phyloP scores from a whole-genome alignment of 2,888 invertebrate genomes.

The Sarcophaga subvicina region DNA sequence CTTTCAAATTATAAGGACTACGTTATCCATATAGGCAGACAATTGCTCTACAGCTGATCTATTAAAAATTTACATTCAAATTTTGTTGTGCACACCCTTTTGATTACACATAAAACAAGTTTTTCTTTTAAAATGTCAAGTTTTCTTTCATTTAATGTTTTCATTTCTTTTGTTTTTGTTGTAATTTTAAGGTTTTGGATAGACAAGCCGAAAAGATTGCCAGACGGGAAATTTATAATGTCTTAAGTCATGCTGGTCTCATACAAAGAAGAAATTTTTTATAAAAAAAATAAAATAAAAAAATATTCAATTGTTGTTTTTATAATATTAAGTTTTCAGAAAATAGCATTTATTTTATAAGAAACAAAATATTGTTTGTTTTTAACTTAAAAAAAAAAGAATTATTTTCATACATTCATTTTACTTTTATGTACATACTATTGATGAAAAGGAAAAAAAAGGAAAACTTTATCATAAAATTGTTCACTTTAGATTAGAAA shows the following conservation, averaged over 20 bases:
- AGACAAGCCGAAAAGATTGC: constrained; percentile 85
- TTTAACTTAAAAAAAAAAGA: constrained; percentile 3
- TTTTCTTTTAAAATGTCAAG: constrained; percentile 4
- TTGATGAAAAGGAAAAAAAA: constrained; percentile 7
- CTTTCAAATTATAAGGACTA: too few species aligned
- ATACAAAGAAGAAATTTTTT: constrained; percentile 78
- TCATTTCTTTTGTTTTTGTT: constrained; percentile 12
- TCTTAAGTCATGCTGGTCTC: constrained; percentile 86
- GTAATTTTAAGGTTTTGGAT: constrained; percentile 82
- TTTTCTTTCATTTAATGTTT: constrained; percentile 28
- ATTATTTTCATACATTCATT: constrained; percentile 24
- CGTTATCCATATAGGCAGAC: too few species aligned
- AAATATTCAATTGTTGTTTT: constrained; percentile 4
- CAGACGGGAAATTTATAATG: constrained; percentile 85
- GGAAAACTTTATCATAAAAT: background rate
- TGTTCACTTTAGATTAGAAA: constrained; percentile 26
- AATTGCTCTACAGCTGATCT: too few species aligned
- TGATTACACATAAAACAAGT: background rate
- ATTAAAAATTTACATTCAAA: background rate
- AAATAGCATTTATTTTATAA: constrained; percentile 59
- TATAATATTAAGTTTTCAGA: constrained; percentile 19
- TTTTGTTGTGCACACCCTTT: background rate
- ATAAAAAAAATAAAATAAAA: constrained; percentile 38
- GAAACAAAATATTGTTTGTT: constrained; percentile 21
- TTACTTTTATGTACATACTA: background rate